phyloP scores from a whole-genome alignment of 1,140 invertebrate species.

The Papilio glaucus region DNA sequence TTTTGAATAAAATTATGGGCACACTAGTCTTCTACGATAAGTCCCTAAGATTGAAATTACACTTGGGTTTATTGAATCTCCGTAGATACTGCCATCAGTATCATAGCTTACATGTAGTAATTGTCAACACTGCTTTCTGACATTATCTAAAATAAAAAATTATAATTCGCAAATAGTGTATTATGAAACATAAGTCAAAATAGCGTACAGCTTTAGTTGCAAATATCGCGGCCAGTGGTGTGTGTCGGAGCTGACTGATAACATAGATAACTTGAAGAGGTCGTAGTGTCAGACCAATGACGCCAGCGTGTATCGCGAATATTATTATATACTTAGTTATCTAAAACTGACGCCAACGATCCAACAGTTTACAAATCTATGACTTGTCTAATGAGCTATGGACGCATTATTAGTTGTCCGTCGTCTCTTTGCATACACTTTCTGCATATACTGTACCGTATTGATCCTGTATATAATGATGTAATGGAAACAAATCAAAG shows the following conservation, averaged over 20 bases:
- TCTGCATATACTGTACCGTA: background rate
- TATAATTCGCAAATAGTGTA: background rate
- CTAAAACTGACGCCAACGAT: background rate
- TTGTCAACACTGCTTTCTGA: too few relatives aligned
- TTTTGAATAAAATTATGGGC: too few relatives aligned
- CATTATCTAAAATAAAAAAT: background rate
- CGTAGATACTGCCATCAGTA: too few relatives aligned
- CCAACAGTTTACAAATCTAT: background rate
- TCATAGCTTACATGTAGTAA: too few relatives aligned
- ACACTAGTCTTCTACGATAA: too few relatives aligned
- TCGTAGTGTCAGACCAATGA: conserved; percentile 20
- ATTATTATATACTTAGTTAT: conserved; percentile 5
- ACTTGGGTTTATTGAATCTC: too few relatives aligned
- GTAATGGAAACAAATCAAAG: background rate
- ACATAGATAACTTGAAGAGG: conserved; percentile 7
- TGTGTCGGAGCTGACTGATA: background rate
- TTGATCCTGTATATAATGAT: too few relatives aligned
- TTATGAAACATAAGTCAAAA: conserved; percentile 10
- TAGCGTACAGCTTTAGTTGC: background rate
- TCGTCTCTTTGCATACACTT: background rate
- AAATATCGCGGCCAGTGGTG: background rate
- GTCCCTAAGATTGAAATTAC: too few relatives aligned
- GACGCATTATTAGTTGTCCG: background rate
- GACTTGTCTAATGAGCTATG: background rate
- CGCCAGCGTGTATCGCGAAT: background rate